Percentiles rank a stretch among this genome's conserved stretches.
Conservation (phyloP, 2,888 invertebrate genomes). For the Agrotis clavis region DNA sequence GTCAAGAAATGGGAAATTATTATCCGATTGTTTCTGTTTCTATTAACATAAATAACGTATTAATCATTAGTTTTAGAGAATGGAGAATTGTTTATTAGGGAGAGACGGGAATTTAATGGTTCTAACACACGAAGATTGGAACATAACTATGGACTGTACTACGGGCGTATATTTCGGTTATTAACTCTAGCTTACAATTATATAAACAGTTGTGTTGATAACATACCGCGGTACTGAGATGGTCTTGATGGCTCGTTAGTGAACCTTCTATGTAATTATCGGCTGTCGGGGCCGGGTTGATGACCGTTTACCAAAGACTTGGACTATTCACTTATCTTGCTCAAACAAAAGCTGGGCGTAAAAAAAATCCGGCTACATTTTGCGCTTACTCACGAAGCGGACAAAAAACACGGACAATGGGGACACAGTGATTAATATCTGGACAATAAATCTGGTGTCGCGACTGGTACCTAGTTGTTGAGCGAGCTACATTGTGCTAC, state of each 20-base stretch:
- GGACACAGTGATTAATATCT: conserved; percentile 85
- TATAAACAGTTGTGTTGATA: conserved; percentile 68
- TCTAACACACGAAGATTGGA: conserved; percentile 8
- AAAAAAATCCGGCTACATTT: conserved; percentile 79
- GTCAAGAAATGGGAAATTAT: conserved; percentile 60
- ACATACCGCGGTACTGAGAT: conserved; percentile 58
- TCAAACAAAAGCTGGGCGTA: conserved; percentile 83
- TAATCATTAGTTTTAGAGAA: conserved; percentile 42
- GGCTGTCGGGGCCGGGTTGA: conserved; percentile 77
- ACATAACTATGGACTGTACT: conserved; percentile 34
- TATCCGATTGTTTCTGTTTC: conserved; percentile 60
- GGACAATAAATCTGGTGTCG: conserved; percentile 72
- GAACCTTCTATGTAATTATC: conserved; percentile 83
- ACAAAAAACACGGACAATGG: conserved; percentile 83
- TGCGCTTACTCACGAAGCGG: conserved; percentile 83
- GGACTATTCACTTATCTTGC: conserved; percentile 87
- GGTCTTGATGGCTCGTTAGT: conserved; percentile 80
- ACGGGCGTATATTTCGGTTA: conserved; percentile 47
- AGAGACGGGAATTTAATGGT: conserved; percentile 21
- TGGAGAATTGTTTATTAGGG: conserved; percentile 39
- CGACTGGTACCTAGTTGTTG: conserved; percentile 37
- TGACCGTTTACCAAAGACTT: conserved; percentile 81
- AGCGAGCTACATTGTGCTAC: conserved; percentile 44
- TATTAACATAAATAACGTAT: conserved; percentile 55
- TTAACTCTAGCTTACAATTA: conserved; percentile 68